phyloP scores from a whole-genome alignment of 2,888 invertebrate genomes.

The Aphrophora alni region DNA sequence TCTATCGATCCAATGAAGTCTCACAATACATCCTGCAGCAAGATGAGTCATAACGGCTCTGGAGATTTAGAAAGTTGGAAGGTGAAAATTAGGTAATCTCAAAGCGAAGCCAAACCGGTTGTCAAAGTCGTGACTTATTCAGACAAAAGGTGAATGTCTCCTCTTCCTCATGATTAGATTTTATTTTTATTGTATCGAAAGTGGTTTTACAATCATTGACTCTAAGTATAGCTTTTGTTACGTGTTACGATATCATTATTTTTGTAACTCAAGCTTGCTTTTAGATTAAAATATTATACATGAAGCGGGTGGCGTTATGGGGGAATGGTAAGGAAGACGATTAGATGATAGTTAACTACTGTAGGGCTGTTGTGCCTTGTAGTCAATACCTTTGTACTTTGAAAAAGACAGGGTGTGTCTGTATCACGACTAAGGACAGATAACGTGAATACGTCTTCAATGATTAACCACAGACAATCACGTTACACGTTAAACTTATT shows the following conservation, averaged over 20 bases:
- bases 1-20: neutral
- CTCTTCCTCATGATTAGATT: neutral
- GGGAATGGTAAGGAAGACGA: too few species aligned
- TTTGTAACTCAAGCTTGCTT: neutral
- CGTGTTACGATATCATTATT: neutral
- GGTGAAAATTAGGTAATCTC: neutral
- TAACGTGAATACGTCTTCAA: too few species aligned
- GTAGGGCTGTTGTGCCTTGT: too few species aligned
- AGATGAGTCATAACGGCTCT: neutral
- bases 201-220: neutral
- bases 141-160: neutral
- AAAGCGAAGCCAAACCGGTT: neutral
- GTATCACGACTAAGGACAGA: too few species aligned
- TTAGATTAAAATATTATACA: too few species aligned
- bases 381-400: too few species aligned
- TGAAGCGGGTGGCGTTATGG: too few species aligned
- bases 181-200: neutral
- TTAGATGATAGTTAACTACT: too few species aligned
- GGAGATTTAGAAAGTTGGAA: neutral
- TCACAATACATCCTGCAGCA: neutral
- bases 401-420: too few species aligned
- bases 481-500: too few species aligned
- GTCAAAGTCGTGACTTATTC: neutral
- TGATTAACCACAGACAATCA: too few species aligned
- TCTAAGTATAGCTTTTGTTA: neutral